Evolutionary conservation across 2,888 invertebrate species (phyloP), one percentile per base, ranked within the genome.

Genomic region (Xestia xanthographa): DNA sequence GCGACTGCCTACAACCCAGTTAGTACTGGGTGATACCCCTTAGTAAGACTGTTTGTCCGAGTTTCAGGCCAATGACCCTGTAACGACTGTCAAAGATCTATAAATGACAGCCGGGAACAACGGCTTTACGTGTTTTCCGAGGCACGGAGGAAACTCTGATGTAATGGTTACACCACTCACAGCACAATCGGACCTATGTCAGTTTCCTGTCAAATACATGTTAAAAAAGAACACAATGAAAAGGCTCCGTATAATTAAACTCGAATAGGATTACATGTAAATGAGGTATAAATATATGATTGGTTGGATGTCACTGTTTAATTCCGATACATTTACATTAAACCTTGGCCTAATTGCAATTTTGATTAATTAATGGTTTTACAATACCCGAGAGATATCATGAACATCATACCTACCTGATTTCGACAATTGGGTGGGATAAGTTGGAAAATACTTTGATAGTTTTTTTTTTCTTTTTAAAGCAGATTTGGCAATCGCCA

Each of bases 311-410:
- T 58, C n/a, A 60, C n/a, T 50, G 66, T 62, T 69, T 82, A 26
- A 76, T 70, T 62, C 43, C 45, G 29, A 70, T 34, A 66, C 20
- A 75, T 69, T 81, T n/a, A 41, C 76, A 58, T 66, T 12, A n/a
- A 34, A 56, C 67, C 50, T 71, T 72, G 83, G 26, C 65, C 72
- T 69, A 65, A 77, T 83, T 78, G 34, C 26, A 69, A 72, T 62
- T 65, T 68, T 68, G 26, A 77, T 62, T 60, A 66, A 53, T 20
- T 12, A 48, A 53, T 72, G 12, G 11, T 50, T 53, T 20, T 38
- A 38, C 17, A 69, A 80, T 53, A n/a, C 79, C 56, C 29, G 50
- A 12, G 26, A 50, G 26, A 48, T 29, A 17, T 41, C 17, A 41
- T 9, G 60, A 26, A 22, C 22, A 26, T 26, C 11, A 45, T 34